phyloP scores from a whole-genome alignment of 2,888 invertebrate species.

The Aquatica leii region DNA sequence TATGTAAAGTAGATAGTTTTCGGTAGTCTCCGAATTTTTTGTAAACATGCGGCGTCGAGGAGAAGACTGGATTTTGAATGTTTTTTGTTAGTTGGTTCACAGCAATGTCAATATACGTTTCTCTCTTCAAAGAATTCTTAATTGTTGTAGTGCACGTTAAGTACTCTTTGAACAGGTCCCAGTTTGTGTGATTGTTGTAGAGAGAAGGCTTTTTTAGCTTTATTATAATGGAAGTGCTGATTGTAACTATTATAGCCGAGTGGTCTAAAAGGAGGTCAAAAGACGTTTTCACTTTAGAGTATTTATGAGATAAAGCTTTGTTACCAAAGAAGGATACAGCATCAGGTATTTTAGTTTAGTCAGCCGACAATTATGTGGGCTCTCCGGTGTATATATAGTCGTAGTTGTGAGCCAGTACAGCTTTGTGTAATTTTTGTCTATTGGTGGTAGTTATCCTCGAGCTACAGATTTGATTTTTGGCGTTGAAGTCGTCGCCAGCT shows the following conservation, averaged over 20 bases:
- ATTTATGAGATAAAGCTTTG: slow-evolving; percentile 1
- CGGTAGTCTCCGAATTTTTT: background rate
- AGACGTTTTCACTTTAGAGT: slow-evolving; percentile 8
- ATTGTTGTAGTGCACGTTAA: slow-evolving; percentile 17
- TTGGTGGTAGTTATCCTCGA: slow-evolving; percentile 30
- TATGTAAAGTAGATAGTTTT: background rate
- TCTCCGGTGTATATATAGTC: slow-evolving; percentile 11
- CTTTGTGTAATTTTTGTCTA: slow-evolving; percentile 12
- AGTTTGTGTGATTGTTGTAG: slow-evolving; percentile 33
- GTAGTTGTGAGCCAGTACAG: slow-evolving; percentile 9
- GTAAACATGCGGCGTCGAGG: background rate
- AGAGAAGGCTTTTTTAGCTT: slow-evolving; percentile 14
- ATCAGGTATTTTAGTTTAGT: slow-evolving; percentile 16
- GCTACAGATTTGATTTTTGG: slow-evolving; percentile 33
- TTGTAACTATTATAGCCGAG: slow-evolving; percentile 16
- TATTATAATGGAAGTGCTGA: slow-evolving; percentile 13
- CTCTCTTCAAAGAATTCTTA: slow-evolving; percentile 12
- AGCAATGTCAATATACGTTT: slow-evolving; percentile 11
- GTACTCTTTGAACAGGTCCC: slow-evolving; percentile 28
- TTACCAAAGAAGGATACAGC: slow-evolving; percentile 9
- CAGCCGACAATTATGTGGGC: slow-evolving; percentile 14
- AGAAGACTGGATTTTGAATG: background rate
- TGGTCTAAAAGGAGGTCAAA: slow-evolving; percentile 15
- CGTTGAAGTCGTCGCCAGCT: slow-evolving; percentile 6
- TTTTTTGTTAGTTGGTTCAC: slow-evolving; percentile 8